These are phyloP conservation scores for Vanessa cardui DNA, from an alignment of 2,888 invertebrate genomes.

Conservation along the genomic window DNA sequence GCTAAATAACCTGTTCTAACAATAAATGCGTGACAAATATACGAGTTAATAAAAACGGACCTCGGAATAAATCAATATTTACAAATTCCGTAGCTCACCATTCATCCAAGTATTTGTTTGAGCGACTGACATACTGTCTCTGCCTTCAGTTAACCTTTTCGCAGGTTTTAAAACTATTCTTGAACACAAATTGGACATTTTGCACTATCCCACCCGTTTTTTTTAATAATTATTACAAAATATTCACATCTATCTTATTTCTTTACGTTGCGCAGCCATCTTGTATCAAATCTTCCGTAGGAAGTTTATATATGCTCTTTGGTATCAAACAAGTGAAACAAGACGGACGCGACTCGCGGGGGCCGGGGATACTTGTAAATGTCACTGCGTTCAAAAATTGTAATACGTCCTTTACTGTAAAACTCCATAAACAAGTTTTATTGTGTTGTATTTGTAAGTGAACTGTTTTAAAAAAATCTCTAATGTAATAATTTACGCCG, in stretches of 20 bases:
- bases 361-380: conserved; percentile 6
- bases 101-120: conserved; percentile 94
- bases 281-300: conserved; percentile 32
- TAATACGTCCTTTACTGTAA: not conserved
- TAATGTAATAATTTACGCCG: no score
- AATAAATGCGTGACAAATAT: conserved; percentile 45
- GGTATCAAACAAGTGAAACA: not conserved
- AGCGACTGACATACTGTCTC: conserved; percentile 88
- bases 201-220: conserved; percentile 30
- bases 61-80: conserved; percentile 53
- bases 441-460: no score
- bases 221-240: conserved; percentile 37
- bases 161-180: conserved; percentile 89
- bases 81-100: conserved; percentile 83
- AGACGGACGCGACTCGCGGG: conserved; percentile 16
- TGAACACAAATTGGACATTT: conserved; percentile 90
- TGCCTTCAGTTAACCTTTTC: conserved; percentile 88
- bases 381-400: conserved; percentile 11
- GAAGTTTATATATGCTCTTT: no score
- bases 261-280: conserved; percentile 45
- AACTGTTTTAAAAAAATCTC: no score
- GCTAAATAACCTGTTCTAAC: conserved; percentile 30
- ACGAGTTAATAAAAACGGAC: conserved; percentile 43
- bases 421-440: not conserved
- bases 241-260: conserved; percentile 35